Evolutionary conservation across 2,888 invertebrate species (phyloP), one percentile per base, ranked within the genome.

Genomic region (Lysandra bellargus): DNA sequence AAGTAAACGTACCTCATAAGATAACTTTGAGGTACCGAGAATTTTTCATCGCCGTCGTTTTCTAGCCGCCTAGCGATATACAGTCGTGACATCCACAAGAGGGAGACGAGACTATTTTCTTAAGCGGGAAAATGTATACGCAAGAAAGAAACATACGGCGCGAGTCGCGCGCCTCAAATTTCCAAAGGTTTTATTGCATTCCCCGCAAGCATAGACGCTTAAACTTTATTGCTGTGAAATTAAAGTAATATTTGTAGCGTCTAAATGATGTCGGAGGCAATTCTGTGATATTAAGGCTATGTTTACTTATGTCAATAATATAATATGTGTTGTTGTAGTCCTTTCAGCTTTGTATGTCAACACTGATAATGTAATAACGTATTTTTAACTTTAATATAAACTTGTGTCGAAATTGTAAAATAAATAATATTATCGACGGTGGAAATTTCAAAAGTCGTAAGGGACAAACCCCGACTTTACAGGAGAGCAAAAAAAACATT

Each of bases 191-290:
- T 94, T 94, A 94, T 94, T 94, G 92, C 93, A 92, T 93, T 94
- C 92, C 87, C 90, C 88, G 91, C 92, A 92, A 93, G 93, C 93
- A 91, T 92, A 92, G 92, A 91, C 91, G 91, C 92, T 93, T 94
- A 93, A 94, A 93, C 94, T 94, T 94, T 94, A 94, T 93, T 91
- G 91, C 93, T 90, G 87, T 91, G 87, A 91, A 92, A 94, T 94
- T 94, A 93, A 94, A 94, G 94, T 94, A 92, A 94, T 94, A 94
- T 94, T 94, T 93, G 93, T 93, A 90, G 92, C 90, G 87, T 88
- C 93, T 92, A 92, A 94, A 93, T 93, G 92, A 92, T 92, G 92
- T 91, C 86, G 90, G 90, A 87, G 92, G 91, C 91, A 93, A 93
- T 94, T 92, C 92, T 87, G 88, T 89, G 91, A 91, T 93, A 94